Percentiles rank a stretch among this genome's conserved stretches.
These are phyloP conservation scores for Channa maculata DNA, from an alignment of 2,113 vertebrate species.

Conservation along the genomic window DNA sequence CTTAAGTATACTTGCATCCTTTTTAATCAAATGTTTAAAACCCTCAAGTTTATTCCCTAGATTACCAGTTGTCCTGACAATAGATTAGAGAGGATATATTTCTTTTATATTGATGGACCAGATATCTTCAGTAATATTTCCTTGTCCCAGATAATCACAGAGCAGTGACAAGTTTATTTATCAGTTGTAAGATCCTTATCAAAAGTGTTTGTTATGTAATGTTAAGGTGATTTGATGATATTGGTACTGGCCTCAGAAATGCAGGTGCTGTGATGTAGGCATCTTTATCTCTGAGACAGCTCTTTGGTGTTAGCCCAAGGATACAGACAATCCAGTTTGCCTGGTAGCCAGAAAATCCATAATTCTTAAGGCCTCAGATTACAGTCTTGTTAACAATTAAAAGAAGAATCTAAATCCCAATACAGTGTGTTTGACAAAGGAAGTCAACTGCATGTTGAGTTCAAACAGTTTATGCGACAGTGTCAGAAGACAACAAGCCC, in stretches of 20 bases:
- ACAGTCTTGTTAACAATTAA: conserved; percentile 37
- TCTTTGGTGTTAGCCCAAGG: conserved; percentile 1
- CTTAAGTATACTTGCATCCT: conserved; percentile 14
- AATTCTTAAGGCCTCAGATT: conserved; percentile 23
- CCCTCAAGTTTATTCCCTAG: not conserved
- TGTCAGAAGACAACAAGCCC: conserved; percentile 57
- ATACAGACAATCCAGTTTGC: not conserved
- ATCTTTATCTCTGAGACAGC: conserved; percentile 18
- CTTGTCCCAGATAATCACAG: too few species aligned
- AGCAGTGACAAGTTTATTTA: too few species aligned
- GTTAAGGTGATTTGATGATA: not conserved
- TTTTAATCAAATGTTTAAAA: conserved; percentile 50
- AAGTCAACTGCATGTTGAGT: conserved; percentile 36
- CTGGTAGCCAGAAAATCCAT: conserved; percentile 4
- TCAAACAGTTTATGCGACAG: conserved; percentile 53
- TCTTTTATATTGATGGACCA: not conserved
- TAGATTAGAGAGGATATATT: not conserved
- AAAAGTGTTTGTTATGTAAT: not conserved
- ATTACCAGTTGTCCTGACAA: conserved; percentile 1
- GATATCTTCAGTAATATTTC: too few species aligned
- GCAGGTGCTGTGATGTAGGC: not conserved
- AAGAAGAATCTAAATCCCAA: conserved; percentile 20
- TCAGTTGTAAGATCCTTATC: too few species aligned
- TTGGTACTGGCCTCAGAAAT: not conserved
- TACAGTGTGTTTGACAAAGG: conserved; percentile 27